Base-by-base conservation (phyloP, 2,797 vertebrate species). In the Eutrigla gurnardus region DNA sequence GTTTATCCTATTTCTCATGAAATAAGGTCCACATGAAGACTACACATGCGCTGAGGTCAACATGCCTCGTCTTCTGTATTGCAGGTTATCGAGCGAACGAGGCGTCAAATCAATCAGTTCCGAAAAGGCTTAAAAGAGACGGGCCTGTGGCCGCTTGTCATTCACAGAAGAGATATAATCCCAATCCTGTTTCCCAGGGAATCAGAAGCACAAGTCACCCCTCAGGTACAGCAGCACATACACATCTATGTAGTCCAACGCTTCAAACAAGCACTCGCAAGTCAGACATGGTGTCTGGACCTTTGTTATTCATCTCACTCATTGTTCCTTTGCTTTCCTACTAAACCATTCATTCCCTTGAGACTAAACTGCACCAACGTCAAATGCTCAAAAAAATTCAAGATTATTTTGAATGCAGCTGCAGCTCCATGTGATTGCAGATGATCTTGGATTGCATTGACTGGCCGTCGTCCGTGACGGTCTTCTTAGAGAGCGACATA, bases 151-250 rank as follows among this genome's bases (percentile, higher is more conserved):
- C 73, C 72, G 1, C 75, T 91, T 36, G 40, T 77, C 6, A 66
- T 49, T 36, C 78, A 79, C 18, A 86, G 86, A 53, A 66, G 17
- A 64, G 87, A 87, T 13, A 54, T 87, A 11, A 86, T 88, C 47
- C 79, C 78, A 5, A 49, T 78, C 59, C 72, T 89, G 47, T 89
- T 89, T 65, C 86, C 84, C n/a, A 63, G 71, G 32, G 83, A 88
- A 49, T 83, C 89, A 32, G 87, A 89, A 13, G 78, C 86, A 65
- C 68, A 83, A 49, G 15, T 91, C 58, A 81, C 77, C 71, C 42
- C 83, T 50, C 82, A 91, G 82, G 87, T 91, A 83, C 37, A 57
- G 40, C 5, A 43, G 25, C 5, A n/a, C 35, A 37, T 3, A 6
- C 6, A 43, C 14, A 62, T 40, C 10, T 37, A 36, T 45, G 14